phyloP scores from a whole-genome alignment of 1,140 invertebrate species.

The Pseudobourletiella spinata region DNA sequence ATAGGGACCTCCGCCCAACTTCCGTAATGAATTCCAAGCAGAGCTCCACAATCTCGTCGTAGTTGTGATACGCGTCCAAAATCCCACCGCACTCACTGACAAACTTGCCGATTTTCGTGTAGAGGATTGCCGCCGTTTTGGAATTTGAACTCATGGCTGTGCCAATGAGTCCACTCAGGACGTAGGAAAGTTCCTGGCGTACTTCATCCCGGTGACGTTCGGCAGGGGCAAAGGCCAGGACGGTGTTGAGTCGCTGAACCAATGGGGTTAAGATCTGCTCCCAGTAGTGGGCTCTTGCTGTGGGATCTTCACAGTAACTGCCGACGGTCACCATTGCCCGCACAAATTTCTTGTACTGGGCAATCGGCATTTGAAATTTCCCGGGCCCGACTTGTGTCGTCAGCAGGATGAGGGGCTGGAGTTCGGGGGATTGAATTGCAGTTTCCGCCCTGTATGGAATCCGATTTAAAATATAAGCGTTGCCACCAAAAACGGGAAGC shows the following conservation, averaged over 20 bases:
- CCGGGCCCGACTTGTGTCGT: conserved; percentile 29
- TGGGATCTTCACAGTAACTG: conserved; percentile 38
- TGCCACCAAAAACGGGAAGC: no score
- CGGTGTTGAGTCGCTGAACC: conserved; percentile 49
- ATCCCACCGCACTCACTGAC: conserved; percentile 57
- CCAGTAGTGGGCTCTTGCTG: conserved; percentile 45
- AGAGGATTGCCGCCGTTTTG: conserved; percentile 51
- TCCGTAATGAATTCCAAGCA: conserved; percentile 66
- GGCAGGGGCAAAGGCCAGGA: conserved; percentile 36
- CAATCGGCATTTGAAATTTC: conserved; percentile 28
- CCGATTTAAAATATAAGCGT: no score
- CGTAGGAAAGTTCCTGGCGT: conserved; percentile 43
- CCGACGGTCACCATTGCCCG: conserved; percentile 47
- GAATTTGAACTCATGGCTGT: conserved; percentile 39
- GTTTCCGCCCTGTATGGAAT: conserved; percentile 28
- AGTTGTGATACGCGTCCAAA: conserved; percentile 67
- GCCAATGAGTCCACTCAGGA: conserved; percentile 27
- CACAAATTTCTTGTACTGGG: conserved; percentile 26
- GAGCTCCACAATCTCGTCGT: conserved; percentile 66
- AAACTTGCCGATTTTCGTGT: conserved; percentile 54
- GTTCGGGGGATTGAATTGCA: conserved; percentile 25
- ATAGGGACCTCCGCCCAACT: conserved; percentile 57
- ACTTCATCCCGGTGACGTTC: conserved; percentile 48
- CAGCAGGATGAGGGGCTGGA: conserved; percentile 19
- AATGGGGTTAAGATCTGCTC: conserved; percentile 52